A percentile compares a stretch with the other conserved stretches of the same genome.
phyloP scores from a whole-genome alignment of 2,888 invertebrate genomes.

The Anthophora plumipes region DNA sequence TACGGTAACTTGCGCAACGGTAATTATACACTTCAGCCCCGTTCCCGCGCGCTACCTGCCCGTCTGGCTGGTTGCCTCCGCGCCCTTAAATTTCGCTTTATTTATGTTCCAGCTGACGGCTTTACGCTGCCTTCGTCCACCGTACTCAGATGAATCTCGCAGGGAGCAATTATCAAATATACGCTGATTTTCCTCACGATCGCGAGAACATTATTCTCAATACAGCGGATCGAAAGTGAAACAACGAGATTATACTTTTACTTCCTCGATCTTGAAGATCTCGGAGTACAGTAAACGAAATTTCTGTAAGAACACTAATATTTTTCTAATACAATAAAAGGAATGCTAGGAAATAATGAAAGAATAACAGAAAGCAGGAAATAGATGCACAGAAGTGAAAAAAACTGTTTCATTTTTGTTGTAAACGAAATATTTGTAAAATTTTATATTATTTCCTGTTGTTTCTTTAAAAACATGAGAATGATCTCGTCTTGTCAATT shows the following conservation, averaged over 20 bases:
- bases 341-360: no score
- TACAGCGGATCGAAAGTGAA: neutral
- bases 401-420: no score
- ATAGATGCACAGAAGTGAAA: no score
- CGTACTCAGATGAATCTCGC: conserved; percentile 56
- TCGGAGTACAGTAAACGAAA: no score
- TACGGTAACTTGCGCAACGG: conserved; percentile 83
- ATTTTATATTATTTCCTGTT: no score
- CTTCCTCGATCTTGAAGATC: neutral
- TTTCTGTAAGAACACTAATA: no score
- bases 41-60: conserved; percentile 68
- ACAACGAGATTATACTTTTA: neutral
- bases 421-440: no score
- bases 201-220: neutral
- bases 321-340: no score
- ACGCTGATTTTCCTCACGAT: conserved; percentile 26
- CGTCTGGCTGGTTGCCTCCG: conserved; percentile 66
- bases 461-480: no score
- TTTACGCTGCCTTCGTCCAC: conserved; percentile 61
- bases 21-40: conserved; percentile 83
- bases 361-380: no score
- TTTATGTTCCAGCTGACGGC: conserved; percentile 75
- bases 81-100: conserved; percentile 84
- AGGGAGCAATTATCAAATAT: conserved; percentile 14
- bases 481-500: no score